A percentile compares a stretch with the other conserved stretches of the same genome.
Evolutionary conservation across 2,888 invertebrate species (phyloP).

Genomic region (Perizoma affinitatum): DNA sequence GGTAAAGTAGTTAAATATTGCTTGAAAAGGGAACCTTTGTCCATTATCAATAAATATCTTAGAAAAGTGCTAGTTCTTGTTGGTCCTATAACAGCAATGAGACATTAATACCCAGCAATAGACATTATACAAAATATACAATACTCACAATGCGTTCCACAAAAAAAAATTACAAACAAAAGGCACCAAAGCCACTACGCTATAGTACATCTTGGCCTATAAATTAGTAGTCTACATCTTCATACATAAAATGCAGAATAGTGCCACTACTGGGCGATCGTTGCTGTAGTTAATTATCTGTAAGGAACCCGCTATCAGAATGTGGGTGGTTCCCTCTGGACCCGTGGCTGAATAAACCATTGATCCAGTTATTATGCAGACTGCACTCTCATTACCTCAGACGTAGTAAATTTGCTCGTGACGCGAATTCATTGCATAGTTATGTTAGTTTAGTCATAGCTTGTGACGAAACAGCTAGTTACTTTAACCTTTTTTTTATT

Average conservation of each 20-base stretch:
- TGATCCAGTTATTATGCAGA: constrained; percentile 6
- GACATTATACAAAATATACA: too few species aligned
- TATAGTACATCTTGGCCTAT: too few species aligned
- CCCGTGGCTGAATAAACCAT: not conserved
- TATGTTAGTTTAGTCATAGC: not conserved
- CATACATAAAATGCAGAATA: too few species aligned
- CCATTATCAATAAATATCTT: not conserved
- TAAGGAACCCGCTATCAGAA: too few species aligned
- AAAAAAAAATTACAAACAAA: too few species aligned
- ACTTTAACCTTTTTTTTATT: not conserved
- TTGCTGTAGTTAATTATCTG: too few species aligned
- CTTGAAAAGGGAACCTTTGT: constrained; percentile 12
- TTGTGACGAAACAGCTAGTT: not conserved
- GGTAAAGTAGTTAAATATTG: not conserved
- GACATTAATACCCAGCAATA: too few species aligned
- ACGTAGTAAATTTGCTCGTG: constrained; percentile 7
- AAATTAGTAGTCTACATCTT: too few species aligned
- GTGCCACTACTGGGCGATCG: too few species aligned
- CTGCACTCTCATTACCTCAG: constrained; percentile 10
- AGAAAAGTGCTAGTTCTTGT: not conserved
- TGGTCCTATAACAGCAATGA: too few species aligned
- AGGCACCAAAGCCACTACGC: too few species aligned
- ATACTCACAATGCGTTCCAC: too few species aligned
- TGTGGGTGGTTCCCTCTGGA: not conserved
- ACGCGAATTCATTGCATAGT: constrained; percentile 1